Evolutionary conservation across 1,140 invertebrate genomes (phyloP).

Genomic region (Euschistus heros): DNA sequence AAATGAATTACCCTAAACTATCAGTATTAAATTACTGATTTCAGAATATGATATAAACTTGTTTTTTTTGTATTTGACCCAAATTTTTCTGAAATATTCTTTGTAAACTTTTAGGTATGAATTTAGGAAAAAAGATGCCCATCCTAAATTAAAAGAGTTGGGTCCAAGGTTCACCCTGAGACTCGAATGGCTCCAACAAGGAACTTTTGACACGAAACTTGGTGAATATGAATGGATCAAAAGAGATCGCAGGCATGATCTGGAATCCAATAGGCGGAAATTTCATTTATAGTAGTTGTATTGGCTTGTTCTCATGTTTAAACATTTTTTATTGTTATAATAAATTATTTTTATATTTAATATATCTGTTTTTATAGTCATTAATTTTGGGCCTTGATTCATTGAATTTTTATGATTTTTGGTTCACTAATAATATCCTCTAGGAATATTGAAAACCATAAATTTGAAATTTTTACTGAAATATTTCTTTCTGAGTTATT

Average conservation of each 20-base stretch:
- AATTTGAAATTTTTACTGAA: no score
- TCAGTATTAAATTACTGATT: no score
- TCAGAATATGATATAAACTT: no score
- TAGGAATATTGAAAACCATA: no score
- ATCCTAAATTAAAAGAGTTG: constrained; percentile 70
- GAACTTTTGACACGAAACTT: constrained; percentile 92
- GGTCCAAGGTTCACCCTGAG: constrained; percentile 93
- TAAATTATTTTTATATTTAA: background rate
- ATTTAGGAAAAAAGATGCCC: constrained; percentile 55
- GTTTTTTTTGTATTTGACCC: no score
- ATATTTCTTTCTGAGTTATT: no score
- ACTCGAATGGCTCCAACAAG: constrained; percentile 84
- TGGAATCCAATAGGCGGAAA: constrained; percentile 80
- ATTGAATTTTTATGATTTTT: no score
- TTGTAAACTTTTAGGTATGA: constrained; percentile 59
- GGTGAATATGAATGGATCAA: constrained; percentile 97
- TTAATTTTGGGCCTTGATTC: no score
- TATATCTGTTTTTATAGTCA: background rate
- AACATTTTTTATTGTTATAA: background rate
- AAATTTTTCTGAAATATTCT: no score
- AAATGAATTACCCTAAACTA: no score
- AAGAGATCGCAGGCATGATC: constrained; percentile 75
- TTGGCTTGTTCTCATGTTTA: background rate
- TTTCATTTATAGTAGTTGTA: constrained; percentile 64
- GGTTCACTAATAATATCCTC: no score